Percentiles rank a stretch among this genome's conserved stretches.
Evolutionary conservation across 2,888 invertebrate genomes (phyloP).

Genomic region (Tachina fera): DNA sequence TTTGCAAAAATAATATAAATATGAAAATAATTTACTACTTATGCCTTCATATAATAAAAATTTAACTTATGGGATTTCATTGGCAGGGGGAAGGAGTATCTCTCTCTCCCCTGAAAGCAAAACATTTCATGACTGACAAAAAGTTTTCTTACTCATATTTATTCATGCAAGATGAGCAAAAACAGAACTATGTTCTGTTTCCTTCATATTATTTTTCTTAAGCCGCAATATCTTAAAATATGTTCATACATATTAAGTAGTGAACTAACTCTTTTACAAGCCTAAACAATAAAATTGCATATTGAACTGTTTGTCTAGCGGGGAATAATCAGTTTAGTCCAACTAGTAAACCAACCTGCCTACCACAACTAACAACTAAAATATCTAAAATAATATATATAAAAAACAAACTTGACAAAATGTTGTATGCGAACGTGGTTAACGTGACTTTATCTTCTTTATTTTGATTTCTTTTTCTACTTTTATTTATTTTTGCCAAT

Average conservation of each 20-base stretch:
- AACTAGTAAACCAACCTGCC: constrained; percentile 25
- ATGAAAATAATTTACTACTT: no score
- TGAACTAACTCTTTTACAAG: constrained; percentile 10
- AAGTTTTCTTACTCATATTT: no score
- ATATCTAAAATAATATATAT: background rate
- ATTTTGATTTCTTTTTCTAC: constrained; percentile 22
- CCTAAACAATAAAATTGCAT: constrained; percentile 5
- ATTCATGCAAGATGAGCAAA: no score
- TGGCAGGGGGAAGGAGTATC: no score
- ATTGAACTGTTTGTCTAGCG: constrained; percentile 38
- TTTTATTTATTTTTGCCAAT: constrained; percentile 28
- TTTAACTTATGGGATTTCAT: no score
- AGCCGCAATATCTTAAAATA: background rate
- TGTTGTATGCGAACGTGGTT: constrained; percentile 81
- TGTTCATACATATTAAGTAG: no score
- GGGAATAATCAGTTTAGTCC: constrained; percentile 23
- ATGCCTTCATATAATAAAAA: no score
- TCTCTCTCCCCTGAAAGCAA: no score
- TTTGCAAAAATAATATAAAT: no score
- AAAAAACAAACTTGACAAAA: constrained; percentile 78
- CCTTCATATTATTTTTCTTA: no score
- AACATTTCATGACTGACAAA: no score
- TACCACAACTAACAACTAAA: constrained; percentile 18
- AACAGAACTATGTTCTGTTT: no score
- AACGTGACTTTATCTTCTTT: constrained; percentile 78